These are phyloP conservation scores for Motacilla alba DNA, from an alignment of 2,113 vertebrate genomes.

Conservation along the genomic window DNA sequence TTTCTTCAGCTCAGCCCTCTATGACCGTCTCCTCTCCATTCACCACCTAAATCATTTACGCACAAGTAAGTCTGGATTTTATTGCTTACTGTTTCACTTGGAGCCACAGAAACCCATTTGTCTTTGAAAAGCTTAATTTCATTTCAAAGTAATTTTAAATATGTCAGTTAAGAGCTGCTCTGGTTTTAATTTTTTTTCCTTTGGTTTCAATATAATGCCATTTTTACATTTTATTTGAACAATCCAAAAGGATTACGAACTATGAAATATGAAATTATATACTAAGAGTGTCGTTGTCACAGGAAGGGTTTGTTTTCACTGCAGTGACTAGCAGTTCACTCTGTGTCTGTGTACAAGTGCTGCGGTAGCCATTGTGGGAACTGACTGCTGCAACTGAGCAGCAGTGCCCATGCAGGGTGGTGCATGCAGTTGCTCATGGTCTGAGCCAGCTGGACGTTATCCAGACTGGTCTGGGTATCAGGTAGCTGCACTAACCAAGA, in stretches of 20 bases:
- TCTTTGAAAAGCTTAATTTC: background rate
- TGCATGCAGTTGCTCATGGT: background rate
- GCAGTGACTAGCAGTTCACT: background rate
- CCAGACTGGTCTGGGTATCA: background rate
- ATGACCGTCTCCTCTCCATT: background rate
- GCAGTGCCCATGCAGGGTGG: background rate
- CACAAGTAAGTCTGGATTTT: background rate
- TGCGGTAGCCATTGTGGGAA: background rate
- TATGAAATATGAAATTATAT: background rate
- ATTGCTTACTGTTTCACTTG: background rate
- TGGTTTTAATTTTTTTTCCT: background rate
- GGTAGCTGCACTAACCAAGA: background rate
- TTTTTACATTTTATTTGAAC: background rate
- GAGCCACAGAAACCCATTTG: background rate
- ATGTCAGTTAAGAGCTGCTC: background rate
- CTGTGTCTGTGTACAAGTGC: background rate
- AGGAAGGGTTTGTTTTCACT: background rate
- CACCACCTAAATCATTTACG: background rate
- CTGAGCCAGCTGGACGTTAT: background rate
- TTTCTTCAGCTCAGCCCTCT: background rate
- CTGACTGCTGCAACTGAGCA: background rate
- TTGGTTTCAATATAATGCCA: background rate
- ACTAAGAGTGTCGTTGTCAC: background rate
- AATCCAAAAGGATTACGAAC: background rate
- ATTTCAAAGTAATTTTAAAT: background rate